Conservation (phyloP, 2,888 invertebrate genomes). For the Limenitis arthemis region DNA sequence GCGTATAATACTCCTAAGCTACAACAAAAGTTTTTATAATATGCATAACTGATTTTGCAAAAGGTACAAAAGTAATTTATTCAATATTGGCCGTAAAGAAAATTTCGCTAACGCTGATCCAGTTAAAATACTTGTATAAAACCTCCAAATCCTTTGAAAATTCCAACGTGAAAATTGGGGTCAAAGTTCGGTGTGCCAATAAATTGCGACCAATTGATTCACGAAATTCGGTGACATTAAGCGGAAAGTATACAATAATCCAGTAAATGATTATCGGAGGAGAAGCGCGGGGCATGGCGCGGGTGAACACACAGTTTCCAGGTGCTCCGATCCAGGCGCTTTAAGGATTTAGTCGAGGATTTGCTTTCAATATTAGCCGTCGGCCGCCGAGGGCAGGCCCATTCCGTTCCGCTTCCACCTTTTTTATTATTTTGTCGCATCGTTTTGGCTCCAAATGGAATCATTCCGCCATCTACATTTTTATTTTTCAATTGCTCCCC, state of each 20-base stretch:
- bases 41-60: conserved; percentile 1
- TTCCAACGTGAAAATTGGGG: conserved; percentile 37
- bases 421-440: conserved; percentile 73
- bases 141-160: conserved; percentile 33
- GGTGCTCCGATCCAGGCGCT: conserved; percentile 68
- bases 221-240: conserved; percentile 55
- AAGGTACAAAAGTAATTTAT: conserved; percentile 11
- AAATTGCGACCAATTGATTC: conserved; percentile 46
- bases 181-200: conserved; percentile 31
- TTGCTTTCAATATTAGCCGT: conserved; percentile 73
- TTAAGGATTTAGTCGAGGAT: conserved; percentile 72
- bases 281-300: conserved; percentile 37
- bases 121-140: conserved; percentile 24
- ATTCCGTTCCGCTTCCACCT: conserved; percentile 58
- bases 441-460: conserved; percentile 72
- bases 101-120: conserved; percentile 19
- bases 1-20: background rate
- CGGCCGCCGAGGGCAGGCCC: conserved; percentile 56
- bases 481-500: conserved; percentile 73
- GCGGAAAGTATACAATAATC: conserved; percentile 67
- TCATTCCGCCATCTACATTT: conserved; percentile 72
- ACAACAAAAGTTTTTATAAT: background rate
- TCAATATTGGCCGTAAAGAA: conserved; percentile 13
- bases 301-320: conserved; percentile 63
- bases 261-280: conserved; percentile 62